phyloP scores from a whole-genome alignment of 2,888 invertebrate species.

The Neoitamus cyanurus region DNA sequence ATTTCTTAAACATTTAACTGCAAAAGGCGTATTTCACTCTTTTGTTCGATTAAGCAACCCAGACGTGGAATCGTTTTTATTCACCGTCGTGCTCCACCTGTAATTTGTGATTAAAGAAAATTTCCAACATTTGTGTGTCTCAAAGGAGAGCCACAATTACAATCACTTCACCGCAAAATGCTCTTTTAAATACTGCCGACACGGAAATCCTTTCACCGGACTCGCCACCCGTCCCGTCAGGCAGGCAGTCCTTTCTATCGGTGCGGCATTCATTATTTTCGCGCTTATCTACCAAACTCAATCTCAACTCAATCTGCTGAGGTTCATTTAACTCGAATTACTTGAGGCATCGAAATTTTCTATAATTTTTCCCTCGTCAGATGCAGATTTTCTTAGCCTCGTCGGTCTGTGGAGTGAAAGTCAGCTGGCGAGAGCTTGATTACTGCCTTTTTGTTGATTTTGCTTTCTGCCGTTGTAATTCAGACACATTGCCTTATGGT shows the following conservation, averaged over 20 bases:
- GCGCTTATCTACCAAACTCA: neutral
- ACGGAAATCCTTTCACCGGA: neutral
- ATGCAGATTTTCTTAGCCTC: constrained; percentile 1
- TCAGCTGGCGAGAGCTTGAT: neutral
- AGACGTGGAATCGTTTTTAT: neutral
- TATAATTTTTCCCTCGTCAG: neutral
- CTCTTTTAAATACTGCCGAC: neutral
- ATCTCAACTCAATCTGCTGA: neutral
- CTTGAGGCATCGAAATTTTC: neutral
- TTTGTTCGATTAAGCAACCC: neutral
- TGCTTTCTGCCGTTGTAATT: neutral
- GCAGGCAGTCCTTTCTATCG: neutral
- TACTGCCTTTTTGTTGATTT: neutral
- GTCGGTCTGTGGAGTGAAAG: neutral
- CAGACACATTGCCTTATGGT: neutral
- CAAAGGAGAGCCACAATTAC: neutral
- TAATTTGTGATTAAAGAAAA: neutral
- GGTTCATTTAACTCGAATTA: neutral
- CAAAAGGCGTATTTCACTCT: neutral
- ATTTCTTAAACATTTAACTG: neutral
- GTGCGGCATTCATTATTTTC: neutral
- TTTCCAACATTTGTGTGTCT: neutral
- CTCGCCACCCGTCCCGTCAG: neutral
- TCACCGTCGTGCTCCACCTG: neutral
- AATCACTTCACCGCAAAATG: neutral